These are phyloP conservation scores for Chrysodeixis includens DNA, from an alignment of 2,888 invertebrate genomes.

Conservation along the genomic window DNA sequence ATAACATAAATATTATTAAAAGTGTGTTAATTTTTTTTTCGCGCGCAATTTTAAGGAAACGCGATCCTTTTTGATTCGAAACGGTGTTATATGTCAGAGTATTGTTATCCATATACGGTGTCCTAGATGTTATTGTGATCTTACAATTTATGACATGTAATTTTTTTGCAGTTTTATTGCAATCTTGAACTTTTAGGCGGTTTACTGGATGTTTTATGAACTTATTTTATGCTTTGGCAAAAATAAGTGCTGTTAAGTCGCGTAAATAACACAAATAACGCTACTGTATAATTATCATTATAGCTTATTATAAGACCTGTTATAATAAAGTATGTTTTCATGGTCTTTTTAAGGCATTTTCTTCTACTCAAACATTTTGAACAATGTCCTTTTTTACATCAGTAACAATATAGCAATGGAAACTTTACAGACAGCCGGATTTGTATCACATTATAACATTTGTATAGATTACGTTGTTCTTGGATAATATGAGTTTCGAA, in stretches of 20 bases:
- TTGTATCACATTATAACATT: neutral
- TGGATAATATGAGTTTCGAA: conserved; percentile 32
- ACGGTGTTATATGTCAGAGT: neutral
- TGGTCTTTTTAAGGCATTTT: too few relatives aligned
- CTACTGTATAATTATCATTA: too few relatives aligned
- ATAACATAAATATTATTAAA: conserved; percentile 20
- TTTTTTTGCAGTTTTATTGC: neutral
- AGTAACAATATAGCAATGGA: neutral
- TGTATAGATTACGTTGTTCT: conserved; percentile 19
- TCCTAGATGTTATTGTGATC: conserved; percentile 14
- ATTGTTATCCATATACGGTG: conserved; percentile 11
- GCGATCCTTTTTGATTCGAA: neutral
- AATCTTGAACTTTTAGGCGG: neutral
- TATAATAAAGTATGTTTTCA: too few relatives aligned
- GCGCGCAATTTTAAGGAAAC: neutral
- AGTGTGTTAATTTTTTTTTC: too few relatives aligned
- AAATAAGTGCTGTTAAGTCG: too few relatives aligned
- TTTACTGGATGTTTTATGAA: too few relatives aligned
- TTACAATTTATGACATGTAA: neutral
- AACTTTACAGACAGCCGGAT: conserved; percentile 2
- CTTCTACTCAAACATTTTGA: neutral
- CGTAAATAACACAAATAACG: too few relatives aligned
- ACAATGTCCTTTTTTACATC: neutral
- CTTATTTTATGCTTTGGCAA: too few relatives aligned
- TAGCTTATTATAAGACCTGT: too few relatives aligned